Conservation (phyloP, 1,140 invertebrate genomes). For the Proctacanthus coquilletti region DNA sequence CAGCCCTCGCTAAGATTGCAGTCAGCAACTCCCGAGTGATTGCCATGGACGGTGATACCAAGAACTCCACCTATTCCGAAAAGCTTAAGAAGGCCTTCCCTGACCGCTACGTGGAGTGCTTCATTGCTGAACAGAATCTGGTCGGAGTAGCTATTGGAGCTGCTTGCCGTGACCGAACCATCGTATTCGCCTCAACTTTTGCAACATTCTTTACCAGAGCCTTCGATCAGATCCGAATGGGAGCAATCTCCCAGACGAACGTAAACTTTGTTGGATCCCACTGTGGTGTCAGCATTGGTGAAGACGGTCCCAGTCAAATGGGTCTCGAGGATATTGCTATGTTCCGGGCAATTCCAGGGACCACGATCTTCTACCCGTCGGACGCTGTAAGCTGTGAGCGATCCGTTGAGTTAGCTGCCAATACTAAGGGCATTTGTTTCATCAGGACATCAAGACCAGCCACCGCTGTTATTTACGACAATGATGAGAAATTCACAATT, state of each 20-base stretch:
- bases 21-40: conserved; percentile 71
- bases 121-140: conserved; percentile 97
- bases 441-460: conserved; percentile 89
- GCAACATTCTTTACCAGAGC: conserved; percentile 94
- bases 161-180: conserved; percentile 71
- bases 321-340: conserved; percentile 93
- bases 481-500: conserved; percentile 67
- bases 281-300: conserved; percentile 88
- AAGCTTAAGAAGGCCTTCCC: conserved; percentile 69
- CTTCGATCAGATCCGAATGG: conserved; percentile 98
- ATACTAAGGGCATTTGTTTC: conserved; percentile 89
- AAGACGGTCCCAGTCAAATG: conserved; percentile 99
- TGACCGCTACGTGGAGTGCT: conserved; percentile 87
- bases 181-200: conserved; percentile 92
- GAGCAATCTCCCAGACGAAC: conserved; percentile 95
- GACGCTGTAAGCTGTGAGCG: conserved; percentile 91
- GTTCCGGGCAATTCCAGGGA: conserved; percentile 83
- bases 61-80: conserved; percentile 95
- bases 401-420: conserved; percentile 89
- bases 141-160: conserved; percentile 92
- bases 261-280: conserved; percentile 93
- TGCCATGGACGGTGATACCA: conserved; percentile 91
- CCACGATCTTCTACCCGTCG: conserved; percentile 91
- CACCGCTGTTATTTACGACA: conserved; percentile 74
- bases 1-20: conserved; percentile 78